These are phyloP conservation scores for Ptiloglossa arizonensis DNA, from an alignment of 1,140 invertebrate species.

Conservation along the genomic window DNA sequence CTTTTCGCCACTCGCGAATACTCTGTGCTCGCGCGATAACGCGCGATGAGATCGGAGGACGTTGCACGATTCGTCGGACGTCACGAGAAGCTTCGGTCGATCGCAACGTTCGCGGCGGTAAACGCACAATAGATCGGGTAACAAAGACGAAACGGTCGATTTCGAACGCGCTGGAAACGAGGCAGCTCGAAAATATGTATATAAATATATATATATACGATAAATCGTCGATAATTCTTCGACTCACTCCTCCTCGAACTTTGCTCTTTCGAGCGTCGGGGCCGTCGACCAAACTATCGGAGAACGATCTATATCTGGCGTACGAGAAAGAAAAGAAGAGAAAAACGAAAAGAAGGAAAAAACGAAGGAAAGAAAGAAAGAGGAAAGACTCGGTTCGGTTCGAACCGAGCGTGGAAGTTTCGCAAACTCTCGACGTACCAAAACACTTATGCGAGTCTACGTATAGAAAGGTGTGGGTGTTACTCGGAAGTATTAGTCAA, in stretches of 20 bases:
- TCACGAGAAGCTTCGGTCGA: constrained; percentile 5
- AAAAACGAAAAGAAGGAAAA: too few species aligned
- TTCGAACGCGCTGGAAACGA: constrained; percentile 31
- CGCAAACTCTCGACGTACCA: constrained; percentile 30
- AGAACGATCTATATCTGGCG: constrained; percentile 1
- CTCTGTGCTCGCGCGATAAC: not conserved
- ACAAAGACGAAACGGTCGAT: constrained; percentile 6
- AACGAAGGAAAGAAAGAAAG: too few species aligned
- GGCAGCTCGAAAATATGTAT: not conserved
- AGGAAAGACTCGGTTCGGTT: too few species aligned
- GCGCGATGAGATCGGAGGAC: not conserved
- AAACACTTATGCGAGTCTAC: constrained; percentile 18
- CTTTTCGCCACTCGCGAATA: not conserved
- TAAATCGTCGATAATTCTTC: constrained; percentile 3
- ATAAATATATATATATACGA: too few species aligned
- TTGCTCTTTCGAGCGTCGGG: not conserved
- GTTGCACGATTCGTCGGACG: not conserved
- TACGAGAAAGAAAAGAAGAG: constrained; percentile 24
- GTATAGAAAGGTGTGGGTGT: constrained; percentile 41
- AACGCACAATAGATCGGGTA: constrained; percentile 23
- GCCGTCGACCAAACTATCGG: not conserved
- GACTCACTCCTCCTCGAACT: constrained; percentile 22
- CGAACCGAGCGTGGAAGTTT: constrained; percentile 21
- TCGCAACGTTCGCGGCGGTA: constrained; percentile 33
- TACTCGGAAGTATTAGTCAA: constrained; percentile 26